Conservation (phyloP, 2,113 vertebrate species). For the Podarcis raffonei region DNA sequence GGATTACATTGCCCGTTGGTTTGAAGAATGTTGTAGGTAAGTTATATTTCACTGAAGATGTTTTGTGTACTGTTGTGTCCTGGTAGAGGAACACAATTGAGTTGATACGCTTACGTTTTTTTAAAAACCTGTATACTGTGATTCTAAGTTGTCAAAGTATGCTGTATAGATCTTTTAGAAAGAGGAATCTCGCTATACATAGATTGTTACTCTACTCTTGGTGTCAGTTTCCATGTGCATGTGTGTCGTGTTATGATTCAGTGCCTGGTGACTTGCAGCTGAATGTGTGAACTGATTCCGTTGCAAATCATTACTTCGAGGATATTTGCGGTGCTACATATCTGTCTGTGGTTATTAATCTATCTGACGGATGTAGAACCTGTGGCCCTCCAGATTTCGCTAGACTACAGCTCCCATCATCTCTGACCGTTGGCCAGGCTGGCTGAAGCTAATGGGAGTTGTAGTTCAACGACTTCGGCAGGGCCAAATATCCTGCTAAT, state of each 20-base stretch:
- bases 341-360: background rate
- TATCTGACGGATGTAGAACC: background rate
- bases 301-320: background rate
- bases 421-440: no score
- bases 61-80: background rate
- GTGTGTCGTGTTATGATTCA: background rate
- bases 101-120: background rate
- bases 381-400: no score
- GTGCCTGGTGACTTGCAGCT: background rate
- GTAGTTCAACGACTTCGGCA: no score
- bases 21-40: slow-evolving; percentile 98
- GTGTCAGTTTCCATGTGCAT: background rate
- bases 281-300: background rate
- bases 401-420: no score
- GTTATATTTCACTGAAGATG: slow-evolving; percentile 37
- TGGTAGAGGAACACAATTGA: background rate
- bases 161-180: background rate
- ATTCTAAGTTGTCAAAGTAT: background rate
- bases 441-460: no score
- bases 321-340: background rate
- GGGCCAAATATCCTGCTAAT: background rate
- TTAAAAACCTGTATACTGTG: background rate
- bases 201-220: background rate
- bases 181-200: no score
- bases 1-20: slow-evolving; percentile 98